Evolutionary conservation across 2,113 vertebrate species (phyloP).

Genomic region (Corynorhinus townsendii): DNA sequence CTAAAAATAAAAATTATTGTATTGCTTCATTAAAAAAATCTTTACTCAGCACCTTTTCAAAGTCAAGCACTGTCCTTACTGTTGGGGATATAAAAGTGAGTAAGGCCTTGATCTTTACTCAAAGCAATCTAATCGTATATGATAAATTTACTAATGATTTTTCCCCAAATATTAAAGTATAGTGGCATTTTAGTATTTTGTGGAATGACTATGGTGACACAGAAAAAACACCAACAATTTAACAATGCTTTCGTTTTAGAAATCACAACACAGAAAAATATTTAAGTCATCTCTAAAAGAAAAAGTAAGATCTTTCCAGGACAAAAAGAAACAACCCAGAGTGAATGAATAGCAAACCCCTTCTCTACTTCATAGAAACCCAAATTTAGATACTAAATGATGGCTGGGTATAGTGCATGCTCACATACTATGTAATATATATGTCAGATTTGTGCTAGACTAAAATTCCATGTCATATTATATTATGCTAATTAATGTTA

Average conservation of each 20-base stretch:
- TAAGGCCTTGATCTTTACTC: not conserved
- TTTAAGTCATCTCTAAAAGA: not conserved
- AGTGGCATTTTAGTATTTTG: not conserved
- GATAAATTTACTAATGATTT: not conserved
- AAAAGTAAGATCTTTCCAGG: not conserved
- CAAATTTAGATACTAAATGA: not conserved
- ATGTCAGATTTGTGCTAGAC: not conserved
- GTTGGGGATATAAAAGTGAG: not conserved
- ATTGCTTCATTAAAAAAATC: not conserved
- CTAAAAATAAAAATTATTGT: not conserved
- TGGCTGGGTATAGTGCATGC: not conserved
- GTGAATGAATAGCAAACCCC: not conserved
- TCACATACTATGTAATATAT: not conserved
- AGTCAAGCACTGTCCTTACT: not conserved
- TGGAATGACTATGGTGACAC: not conserved
- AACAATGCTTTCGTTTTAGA: not conserved
- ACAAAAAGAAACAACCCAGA: not conserved
- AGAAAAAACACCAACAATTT: not conserved
- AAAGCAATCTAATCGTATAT: not conserved
- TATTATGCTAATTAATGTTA: not conserved
- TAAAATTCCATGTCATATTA: not conserved
- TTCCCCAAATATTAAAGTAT: not conserved
- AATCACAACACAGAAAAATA: not conserved
- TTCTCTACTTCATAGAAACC: not conserved
- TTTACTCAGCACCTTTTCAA: not conserved